These are phyloP conservation scores for Drosophila putrida DNA, from an alignment of 2,888 invertebrate genomes.

Conservation along the genomic window DNA sequence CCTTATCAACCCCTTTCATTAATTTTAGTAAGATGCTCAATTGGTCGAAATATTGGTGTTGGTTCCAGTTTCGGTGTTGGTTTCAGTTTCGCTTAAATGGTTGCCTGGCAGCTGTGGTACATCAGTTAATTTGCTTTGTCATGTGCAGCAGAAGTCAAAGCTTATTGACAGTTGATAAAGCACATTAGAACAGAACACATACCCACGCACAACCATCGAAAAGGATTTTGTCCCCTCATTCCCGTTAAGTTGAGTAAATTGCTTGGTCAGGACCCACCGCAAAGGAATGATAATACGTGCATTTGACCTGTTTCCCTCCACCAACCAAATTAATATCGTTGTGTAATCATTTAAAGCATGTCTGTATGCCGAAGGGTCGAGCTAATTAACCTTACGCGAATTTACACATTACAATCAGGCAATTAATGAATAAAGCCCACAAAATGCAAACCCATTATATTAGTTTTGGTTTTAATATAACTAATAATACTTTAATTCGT, in stretches of 20 bases:
- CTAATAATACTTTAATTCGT: too few species aligned
- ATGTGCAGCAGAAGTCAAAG: constrained; percentile 40
- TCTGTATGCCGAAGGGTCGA: not conserved
- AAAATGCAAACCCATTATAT: too few species aligned
- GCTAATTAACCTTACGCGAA: constrained; percentile 33
- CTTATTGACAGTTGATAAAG: constrained; percentile 63
- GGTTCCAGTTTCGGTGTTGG: constrained; percentile 24
- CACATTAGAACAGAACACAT: constrained; percentile 51
- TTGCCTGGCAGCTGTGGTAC: constrained; percentile 33
- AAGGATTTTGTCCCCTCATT: constrained; percentile 2
- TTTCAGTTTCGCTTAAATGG: constrained; percentile 48
- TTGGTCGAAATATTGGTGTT: not conserved
- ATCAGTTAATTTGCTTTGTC: constrained; percentile 50
- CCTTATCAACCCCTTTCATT: constrained; percentile 3
- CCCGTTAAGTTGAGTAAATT: constrained; percentile 35
- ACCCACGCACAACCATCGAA: not conserved
- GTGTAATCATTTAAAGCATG: constrained; percentile 16
- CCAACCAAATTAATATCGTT: constrained; percentile 16
- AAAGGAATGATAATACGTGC: constrained; percentile 28
- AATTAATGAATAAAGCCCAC: too few species aligned
- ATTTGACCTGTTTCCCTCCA: constrained; percentile 18
- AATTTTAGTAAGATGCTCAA: constrained; percentile 28
- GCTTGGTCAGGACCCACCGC: constrained; percentile 23
- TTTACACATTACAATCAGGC: not conserved
- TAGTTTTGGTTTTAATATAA: too few species aligned